Evolutionary conservation across 2,113 vertebrate genomes (phyloP).

Genomic region (Carlito syrichta): DNA sequence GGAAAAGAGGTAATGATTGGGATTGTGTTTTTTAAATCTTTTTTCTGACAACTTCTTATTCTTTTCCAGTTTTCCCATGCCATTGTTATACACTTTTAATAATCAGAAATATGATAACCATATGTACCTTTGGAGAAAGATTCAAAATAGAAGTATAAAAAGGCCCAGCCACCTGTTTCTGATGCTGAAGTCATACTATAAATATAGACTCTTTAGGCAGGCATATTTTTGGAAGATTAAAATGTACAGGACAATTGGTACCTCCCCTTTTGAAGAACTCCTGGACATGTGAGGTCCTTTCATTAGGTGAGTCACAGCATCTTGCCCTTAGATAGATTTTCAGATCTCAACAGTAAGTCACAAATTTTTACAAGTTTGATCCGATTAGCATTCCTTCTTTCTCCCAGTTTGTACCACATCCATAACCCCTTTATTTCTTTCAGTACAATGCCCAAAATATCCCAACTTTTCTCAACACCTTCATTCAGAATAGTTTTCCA

Average conservation of each 20-base stretch:
- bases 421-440: background rate
- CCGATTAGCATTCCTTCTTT: background rate
- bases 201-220: constrained; percentile 42
- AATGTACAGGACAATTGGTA: constrained; percentile 38
- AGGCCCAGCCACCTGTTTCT: constrained; percentile 41
- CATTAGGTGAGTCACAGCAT: background rate
- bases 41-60: background rate
- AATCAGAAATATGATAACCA: background rate
- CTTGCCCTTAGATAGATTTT: background rate
- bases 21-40: background rate
- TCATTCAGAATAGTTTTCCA: constrained; percentile 11
- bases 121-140: constrained; percentile 29
- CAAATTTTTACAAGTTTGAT: background rate
- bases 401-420: background rate
- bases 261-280: background rate
- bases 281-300: background rate
- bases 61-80: background rate
- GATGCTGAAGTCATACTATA: constrained; percentile 49
- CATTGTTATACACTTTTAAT: background rate
- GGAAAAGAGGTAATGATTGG: background rate
- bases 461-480: background rate
- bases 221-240: constrained; percentile 53
- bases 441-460: background rate
- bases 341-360: constrained; percentile 7
- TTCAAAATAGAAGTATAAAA: constrained; percentile 27